Evolutionary conservation across 2,888 invertebrate species (phyloP), one percentile per base, ranked within the genome.

Genomic region (Meteorus cinctellus): DNA sequence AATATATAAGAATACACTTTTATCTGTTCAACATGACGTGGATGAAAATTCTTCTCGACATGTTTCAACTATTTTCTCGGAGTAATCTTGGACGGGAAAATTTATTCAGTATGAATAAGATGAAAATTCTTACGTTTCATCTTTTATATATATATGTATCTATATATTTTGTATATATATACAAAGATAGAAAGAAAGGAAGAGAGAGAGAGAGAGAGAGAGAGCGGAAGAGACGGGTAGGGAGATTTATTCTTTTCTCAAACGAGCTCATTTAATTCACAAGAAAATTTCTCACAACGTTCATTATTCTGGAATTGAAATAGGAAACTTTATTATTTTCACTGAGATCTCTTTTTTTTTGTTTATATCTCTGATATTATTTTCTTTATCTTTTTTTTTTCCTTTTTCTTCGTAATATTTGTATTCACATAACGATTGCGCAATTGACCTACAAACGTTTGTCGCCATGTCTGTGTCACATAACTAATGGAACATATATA

Each of bases 31-130:
- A 55, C 19, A 55, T 55, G 55, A 19, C n/a, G 55, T 55, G 55
- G 19, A 3, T 0, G 19, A 55, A 48, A 19, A n/a, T 24, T 55
- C 8, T 55, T 19, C 4, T 55, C n/a, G 19, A 55, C 8, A 55
- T 55, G 55, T 55, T 55, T 55, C 19, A 55, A 55, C 51, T 59
- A 73, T 73, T 73, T 67, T 72, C 68, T 62, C 16, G 45, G 51
- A 34, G 55, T 41, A 66, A 48, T 68, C 29, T 48, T 48, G 14
- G 14, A 51, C 24, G 31, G 41, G 51, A 62, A 66, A 73, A 66
- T 73, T 73, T 73, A 73, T 73, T 73, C 73, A 73, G 34, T 51
- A n/a, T 24, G 41, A 73, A 59, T 51, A 73, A 66, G 59, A 41
- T 66, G 55, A 29, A 73, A 63, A 62, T 48, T 29, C 31, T 27